phyloP scores from a whole-genome alignment of 2,888 invertebrate genomes.

The Pollenia angustigena region DNA sequence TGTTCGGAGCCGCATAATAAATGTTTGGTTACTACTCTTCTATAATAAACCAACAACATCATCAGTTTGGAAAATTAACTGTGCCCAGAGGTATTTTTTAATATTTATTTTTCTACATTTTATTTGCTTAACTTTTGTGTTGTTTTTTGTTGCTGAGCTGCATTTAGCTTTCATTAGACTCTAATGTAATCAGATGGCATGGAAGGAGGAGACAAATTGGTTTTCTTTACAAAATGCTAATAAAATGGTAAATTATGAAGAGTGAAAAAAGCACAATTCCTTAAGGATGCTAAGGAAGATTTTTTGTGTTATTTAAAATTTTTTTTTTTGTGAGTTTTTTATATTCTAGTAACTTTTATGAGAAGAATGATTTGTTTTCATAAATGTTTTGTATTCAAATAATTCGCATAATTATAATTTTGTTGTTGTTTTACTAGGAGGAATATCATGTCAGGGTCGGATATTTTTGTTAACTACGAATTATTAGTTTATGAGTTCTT shows the following conservation, averaged over 20 bases:
- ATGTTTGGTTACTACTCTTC: slow-evolving; percentile 55
- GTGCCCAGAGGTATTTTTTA: slow-evolving; percentile 68
- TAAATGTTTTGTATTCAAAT: slow-evolving; percentile 28
- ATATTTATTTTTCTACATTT: slow-evolving; percentile 53
- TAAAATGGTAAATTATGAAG: slow-evolving; percentile 27
- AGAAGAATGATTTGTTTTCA: slow-evolving; percentile 20
- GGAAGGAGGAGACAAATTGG: slow-evolving; percentile 27
- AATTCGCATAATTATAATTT: slow-evolving; percentile 16
- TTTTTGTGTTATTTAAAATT: slow-evolving; percentile 19
- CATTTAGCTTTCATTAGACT: slow-evolving; percentile 69
- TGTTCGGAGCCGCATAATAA: slow-evolving; percentile 27
- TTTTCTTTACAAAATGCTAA: slow-evolving; percentile 24
- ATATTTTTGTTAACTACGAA: slow-evolving; percentile 53
- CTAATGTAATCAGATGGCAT: slow-evolving; percentile 65
- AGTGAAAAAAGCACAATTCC: slow-evolving; percentile 50
- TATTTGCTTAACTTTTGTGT: slow-evolving; percentile 8
- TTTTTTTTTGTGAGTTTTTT: background rate
- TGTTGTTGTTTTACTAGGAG: slow-evolving; percentile 15
- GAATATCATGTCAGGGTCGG: slow-evolving; percentile 65
- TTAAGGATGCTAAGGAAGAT: slow-evolving; percentile 29
- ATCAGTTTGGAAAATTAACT: slow-evolving; percentile 65
- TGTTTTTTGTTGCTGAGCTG: slow-evolving; percentile 5
- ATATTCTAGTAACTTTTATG: background rate
- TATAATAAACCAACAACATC: slow-evolving; percentile 65
- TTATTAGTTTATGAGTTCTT: slow-evolving; percentile 61